Evolutionary conservation across 2,113 vertebrate genomes (phyloP), one percentile per base, ranked within the genome.

Genomic region (Trichechus manatus): DNA sequence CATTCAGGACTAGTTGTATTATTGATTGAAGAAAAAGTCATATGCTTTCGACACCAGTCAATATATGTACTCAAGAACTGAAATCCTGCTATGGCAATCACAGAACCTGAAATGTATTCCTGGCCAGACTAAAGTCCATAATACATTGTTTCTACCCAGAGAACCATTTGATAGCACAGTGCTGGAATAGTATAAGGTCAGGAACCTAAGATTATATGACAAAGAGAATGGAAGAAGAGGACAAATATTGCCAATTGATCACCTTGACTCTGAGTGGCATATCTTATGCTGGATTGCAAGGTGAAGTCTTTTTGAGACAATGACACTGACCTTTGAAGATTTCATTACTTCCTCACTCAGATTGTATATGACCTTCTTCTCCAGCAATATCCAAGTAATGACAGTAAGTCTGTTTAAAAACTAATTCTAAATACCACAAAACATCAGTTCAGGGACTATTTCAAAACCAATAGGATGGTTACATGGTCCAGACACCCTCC

Each of bases 171-270:
- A n/a, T n/a, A 59, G 31, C 6, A 94, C 72, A 87, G 23, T 66
- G 17, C 23, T 72, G 15, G 66, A 91, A 39, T 2, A 75, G n/a
- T 31, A n/a, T n/a, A 50, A 80, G 4, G 14, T 80, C 42, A 74
- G 53, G 56, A 93, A 83, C n/a, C 63, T 68, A 81, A 85, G 75
- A 89, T 80, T 87, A 59, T 70, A 9, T 84, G 56, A 94, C 42
- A 91, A 87, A 36, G 20, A 83, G 75, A 83, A 66, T 56, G 2
- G 6, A 86, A 50, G 61, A 56, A 17, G 1, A 95, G 19, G 59
- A 88, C 68, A 82, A 53, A 70, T 23, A 82, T 31, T 59, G 25
- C 17, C 42, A 75, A 11, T 13, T 63, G 78, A 85, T 78, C 29
- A 42, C 23, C 89, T 72, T 82, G 80, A 81, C 53, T 66, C 19